Base-by-base conservation (phyloP, 2,797 vertebrate species). In the Alcedo atthis region DNA sequence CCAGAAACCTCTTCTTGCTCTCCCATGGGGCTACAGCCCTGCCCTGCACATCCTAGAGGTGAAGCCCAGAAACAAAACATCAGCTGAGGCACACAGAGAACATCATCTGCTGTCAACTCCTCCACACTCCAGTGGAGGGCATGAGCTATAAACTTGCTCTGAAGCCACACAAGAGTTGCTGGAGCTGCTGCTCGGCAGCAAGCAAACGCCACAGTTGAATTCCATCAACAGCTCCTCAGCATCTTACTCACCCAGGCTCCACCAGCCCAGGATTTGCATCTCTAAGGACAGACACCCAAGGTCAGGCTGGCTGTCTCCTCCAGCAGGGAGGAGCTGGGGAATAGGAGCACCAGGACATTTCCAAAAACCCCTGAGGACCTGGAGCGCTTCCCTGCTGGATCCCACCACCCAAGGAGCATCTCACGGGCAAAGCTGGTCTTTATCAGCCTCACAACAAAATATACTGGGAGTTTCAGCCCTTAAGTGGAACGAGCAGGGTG, bases 221-320 rank as follows among this genome's bases (percentile, higher is more conserved):
- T 70, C 2, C 0, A 32, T 22, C 48, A n/a, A 46, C 22, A 55
- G 17, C 63, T 30, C 80, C 73, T 12, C 51, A 35, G 54, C 64
- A 48, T 7, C 81, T 55, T 70, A 61, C 68, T 77, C 87, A 51
- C 32, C 40, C 83, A 51, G 45, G 73, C 58, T 63, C 13, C 74
- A 25, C 2, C 84, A 67, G 57, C 48, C 57, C 69, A 28, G 49
- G 3, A 30, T 54, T 6, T 81, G 71, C 71, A 82, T 37, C 68
- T 30, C 46, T 54, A 45, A 67, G 1, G 1, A 33, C 58, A 51
- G 0, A 0, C 15, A n/a, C 21, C 30, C 0, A 1, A 25, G 30
- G 49, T 48, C 2, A 0, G 66, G 43, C 62, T 40, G 51, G 45
- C 15, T 3, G 0, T 7, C 48, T 59, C 58, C 58, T 85, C 54